Percentiles rank a stretch among this genome's conserved stretches.
Evolutionary conservation across 2,113 vertebrate species (phyloP).

Genomic region (Burhinus bistriatus): DNA sequence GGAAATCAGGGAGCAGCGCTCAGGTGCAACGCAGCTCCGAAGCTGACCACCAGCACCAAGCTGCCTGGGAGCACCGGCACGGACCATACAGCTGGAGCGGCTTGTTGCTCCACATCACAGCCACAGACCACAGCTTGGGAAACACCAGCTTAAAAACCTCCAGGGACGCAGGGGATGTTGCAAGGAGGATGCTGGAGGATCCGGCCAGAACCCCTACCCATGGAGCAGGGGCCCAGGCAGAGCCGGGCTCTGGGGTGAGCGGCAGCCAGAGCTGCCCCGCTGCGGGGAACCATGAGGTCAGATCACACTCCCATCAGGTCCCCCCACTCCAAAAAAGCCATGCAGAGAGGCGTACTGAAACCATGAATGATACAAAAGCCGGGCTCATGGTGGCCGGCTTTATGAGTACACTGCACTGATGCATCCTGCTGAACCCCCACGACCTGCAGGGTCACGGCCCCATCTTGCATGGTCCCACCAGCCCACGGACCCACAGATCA

Average conservation of each 20-base stretch:
- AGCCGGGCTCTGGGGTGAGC: neutral
- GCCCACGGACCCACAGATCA: neutral
- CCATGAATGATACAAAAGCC: neutral
- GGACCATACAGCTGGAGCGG: neutral
- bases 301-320: neutral
- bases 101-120: neutral
- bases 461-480: neutral
- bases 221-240: neutral
- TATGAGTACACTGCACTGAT: neutral
- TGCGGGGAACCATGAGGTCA: neutral
- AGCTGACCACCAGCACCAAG: neutral
- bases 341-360: neutral
- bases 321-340: neutral
- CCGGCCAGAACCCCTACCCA: neutral
- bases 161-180: neutral
- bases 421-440: neutral
- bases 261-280: neutral
- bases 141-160: neutral
- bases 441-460: neutral
- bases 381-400: neutral
- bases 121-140: neutral
- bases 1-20: neutral
- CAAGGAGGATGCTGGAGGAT: neutral
- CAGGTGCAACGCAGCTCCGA: rapidly evolving
- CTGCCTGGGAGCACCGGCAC: neutral